These are phyloP conservation scores for Spisula subtruncata DNA, from an alignment of 2,888 invertebrate species.

Conservation along the genomic window DNA sequence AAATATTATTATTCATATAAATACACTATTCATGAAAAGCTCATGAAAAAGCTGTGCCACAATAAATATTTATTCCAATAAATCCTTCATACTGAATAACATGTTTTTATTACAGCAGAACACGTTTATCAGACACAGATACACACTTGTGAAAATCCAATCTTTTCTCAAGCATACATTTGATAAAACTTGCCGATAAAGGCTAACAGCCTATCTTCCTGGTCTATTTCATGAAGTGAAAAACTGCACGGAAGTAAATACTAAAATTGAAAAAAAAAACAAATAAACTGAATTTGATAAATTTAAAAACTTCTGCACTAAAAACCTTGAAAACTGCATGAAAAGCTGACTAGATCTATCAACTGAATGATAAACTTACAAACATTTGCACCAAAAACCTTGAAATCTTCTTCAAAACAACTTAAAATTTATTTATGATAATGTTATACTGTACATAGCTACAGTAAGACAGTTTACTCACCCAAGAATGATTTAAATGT, in stretches of 20 bases:
- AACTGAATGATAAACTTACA: background rate
- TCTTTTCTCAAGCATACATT: background rate
- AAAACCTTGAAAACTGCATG: too few relatives aligned
- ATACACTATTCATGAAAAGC: background rate
- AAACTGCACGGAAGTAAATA: background rate
- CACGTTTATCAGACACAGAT: background rate
- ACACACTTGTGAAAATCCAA: conserved; percentile 5
- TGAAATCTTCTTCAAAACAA: background rate
- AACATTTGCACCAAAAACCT: too few relatives aligned
- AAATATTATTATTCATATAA: background rate
- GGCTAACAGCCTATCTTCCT: background rate
- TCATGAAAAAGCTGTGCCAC: background rate
- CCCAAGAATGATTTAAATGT: background rate
- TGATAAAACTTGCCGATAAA: background rate
- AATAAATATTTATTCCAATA: background rate
- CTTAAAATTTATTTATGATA: background rate
- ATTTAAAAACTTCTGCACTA: background rate
- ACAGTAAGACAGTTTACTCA: background rate
- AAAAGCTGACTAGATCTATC: conserved; percentile 6
- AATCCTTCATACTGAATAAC: background rate
- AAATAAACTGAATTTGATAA: background rate
- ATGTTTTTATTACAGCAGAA: background rate
- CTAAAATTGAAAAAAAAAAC: background rate
- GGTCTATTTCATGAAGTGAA: background rate
- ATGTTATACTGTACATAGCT: background rate